phyloP scores from a whole-genome alignment of 2,797 vertebrate species.

The Macrochelys suwanniensis region DNA sequence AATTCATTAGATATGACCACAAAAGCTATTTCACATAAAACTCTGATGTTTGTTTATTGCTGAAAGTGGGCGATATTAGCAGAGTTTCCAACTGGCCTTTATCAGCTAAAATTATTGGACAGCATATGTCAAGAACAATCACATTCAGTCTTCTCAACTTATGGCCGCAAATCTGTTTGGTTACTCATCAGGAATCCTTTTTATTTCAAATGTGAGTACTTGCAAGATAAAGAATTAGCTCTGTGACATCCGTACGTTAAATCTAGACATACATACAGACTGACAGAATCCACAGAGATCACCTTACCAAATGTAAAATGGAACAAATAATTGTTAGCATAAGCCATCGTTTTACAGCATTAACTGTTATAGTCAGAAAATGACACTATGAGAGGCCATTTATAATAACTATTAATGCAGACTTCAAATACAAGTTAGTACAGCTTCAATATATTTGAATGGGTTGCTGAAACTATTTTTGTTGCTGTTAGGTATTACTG shows the following conservation, averaged over 20 bases:
- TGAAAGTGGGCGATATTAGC: background rate
- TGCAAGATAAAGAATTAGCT: background rate
- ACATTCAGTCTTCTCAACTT: background rate
- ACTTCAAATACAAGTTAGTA: background rate
- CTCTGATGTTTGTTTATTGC: background rate
- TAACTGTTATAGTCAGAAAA: too few relatives aligned
- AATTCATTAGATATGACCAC: background rate
- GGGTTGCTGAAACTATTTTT: background rate
- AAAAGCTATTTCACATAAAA: background rate
- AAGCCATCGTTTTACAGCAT: background rate
- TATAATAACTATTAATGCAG: too few relatives aligned
- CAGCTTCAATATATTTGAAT: background rate
- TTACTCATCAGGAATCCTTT: background rate
- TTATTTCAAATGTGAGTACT: background rate
- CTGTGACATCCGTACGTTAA: background rate
- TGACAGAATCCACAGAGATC: background rate
- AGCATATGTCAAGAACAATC: background rate
- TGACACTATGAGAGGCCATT: too few relatives aligned
- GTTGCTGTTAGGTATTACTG: background rate
- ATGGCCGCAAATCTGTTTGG: background rate
- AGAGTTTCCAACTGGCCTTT: background rate
- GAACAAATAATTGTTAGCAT: background rate
- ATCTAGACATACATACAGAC: background rate
- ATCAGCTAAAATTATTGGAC: background rate
- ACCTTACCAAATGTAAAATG: background rate